Conservation (phyloP, 2,888 invertebrate species). For the Eustalomyia histrio region DNA sequence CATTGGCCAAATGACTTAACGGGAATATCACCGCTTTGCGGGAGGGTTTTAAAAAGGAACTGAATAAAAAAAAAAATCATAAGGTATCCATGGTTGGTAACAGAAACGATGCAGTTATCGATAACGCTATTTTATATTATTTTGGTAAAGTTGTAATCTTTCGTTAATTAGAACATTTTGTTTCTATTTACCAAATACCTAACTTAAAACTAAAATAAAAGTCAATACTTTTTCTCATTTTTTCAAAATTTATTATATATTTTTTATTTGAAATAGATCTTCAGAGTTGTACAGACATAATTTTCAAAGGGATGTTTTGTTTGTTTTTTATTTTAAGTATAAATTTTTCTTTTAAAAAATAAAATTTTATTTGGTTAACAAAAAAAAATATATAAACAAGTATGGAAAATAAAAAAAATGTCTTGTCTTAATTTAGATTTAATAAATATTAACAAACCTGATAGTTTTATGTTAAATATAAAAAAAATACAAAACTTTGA, state of each 20-base stretch:
- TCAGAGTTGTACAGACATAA: slow-evolving; percentile 45
- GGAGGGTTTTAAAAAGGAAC: too few relatives aligned
- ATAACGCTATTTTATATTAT: too few relatives aligned
- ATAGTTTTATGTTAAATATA: slow-evolving; percentile 38
- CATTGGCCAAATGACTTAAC: too few relatives aligned
- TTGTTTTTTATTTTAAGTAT: slow-evolving; percentile 13
- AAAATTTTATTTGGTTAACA: slow-evolving; percentile 30
- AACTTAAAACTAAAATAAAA: not conserved
- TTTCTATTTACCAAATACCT: too few relatives aligned
- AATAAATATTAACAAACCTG: too few relatives aligned
- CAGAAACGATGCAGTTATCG: too few relatives aligned
- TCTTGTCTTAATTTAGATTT: slow-evolving; percentile 15
- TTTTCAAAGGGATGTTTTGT: slow-evolving; percentile 1
- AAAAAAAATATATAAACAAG: slow-evolving; percentile 16
- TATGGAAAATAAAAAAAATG: slow-evolving; percentile 17
- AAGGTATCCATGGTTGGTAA: too few relatives aligned
- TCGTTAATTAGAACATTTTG: too few relatives aligned
- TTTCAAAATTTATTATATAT: slow-evolving; percentile 47
- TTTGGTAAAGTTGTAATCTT: too few relatives aligned
- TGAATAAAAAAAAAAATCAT: too few relatives aligned
- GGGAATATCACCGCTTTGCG: too few relatives aligned
- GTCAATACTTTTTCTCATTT: slow-evolving; percentile 15
- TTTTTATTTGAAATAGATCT: slow-evolving; percentile 33
- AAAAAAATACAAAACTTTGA: slow-evolving; percentile 19
- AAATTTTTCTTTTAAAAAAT: slow-evolving; percentile 14